phyloP scores from a whole-genome alignment of 2,113 vertebrate species.

The Siniperca knerii region DNA sequence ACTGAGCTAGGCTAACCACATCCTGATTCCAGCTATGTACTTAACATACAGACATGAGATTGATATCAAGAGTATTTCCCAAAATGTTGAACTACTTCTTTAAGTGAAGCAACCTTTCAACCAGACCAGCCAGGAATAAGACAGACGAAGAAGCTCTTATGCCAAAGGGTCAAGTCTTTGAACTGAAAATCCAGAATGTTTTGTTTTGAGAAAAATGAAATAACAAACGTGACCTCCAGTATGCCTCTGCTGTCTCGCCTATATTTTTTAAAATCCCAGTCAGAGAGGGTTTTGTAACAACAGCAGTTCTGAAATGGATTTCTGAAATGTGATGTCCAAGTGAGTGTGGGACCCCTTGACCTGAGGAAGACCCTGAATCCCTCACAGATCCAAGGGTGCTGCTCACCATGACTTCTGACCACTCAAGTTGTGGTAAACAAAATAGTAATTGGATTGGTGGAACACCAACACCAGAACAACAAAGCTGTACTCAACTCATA shows the following conservation, averaged over 20 bases:
- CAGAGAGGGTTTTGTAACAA: background rate
- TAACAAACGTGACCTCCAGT: background rate
- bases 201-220: too few species aligned
- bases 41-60: background rate
- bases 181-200: too few species aligned
- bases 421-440: background rate
- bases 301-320: too few species aligned
- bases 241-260: background rate
- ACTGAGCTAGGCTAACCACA: background rate
- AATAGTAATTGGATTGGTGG: background rate
- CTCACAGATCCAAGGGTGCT: background rate
- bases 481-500: background rate
- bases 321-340: background rate
- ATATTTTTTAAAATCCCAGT: background rate
- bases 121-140: background rate
- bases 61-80: background rate
- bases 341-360: background rate
- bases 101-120: background rate
- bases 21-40: background rate
- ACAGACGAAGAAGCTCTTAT: too few species aligned
- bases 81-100: background rate
- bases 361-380: background rate
- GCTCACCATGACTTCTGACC: background rate
- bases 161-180: too few species aligned
- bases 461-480: background rate